These are phyloP conservation scores for Gallinago stenura DNA, from an alignment of 2,797 vertebrate species.

Conservation along the genomic window DNA sequence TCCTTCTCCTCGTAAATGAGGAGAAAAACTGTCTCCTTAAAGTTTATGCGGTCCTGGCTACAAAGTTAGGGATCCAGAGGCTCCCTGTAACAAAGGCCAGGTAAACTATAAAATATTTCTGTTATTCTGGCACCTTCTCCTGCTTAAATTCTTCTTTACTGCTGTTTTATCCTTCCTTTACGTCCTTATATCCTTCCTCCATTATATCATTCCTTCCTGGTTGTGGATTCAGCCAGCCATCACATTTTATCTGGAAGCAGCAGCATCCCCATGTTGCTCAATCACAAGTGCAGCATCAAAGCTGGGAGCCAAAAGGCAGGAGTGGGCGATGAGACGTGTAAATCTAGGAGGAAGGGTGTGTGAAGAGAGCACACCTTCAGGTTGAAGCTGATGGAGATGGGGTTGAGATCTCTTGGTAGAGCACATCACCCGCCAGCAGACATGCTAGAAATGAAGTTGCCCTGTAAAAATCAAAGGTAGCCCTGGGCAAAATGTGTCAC, in stretches of 20 bases:
- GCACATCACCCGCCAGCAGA: not conserved
- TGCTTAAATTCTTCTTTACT: not conserved
- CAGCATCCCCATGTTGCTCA: not conserved
- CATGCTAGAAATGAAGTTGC: not conserved
- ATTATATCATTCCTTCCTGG: no score
- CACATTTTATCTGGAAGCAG: not conserved
- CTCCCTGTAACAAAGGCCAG: not conserved
- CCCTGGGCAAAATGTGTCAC: not conserved
- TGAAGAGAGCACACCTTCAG: not conserved
- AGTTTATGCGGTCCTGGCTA: not conserved
- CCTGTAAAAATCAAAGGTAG: slow-evolving; percentile 5
- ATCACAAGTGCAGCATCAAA: not conserved
- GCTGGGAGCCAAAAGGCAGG: not conserved
- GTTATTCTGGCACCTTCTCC: not conserved
- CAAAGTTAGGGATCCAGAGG: not conserved
- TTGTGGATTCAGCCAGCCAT: not conserved
- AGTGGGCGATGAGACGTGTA: rapidly evolving
- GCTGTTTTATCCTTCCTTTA: not conserved
- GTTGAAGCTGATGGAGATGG: not conserved
- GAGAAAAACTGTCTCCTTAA: not conserved
- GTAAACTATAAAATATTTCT: not conserved
- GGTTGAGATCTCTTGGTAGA: not conserved
- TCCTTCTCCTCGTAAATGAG: not conserved
- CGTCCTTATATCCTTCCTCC: not conserved
- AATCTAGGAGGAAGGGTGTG: not conserved